A percentile compares a stretch with the other conserved stretches of the same genome.
Conservation (phyloP, 2,888 invertebrate genomes). For the Metallyticus violacea region DNA sequence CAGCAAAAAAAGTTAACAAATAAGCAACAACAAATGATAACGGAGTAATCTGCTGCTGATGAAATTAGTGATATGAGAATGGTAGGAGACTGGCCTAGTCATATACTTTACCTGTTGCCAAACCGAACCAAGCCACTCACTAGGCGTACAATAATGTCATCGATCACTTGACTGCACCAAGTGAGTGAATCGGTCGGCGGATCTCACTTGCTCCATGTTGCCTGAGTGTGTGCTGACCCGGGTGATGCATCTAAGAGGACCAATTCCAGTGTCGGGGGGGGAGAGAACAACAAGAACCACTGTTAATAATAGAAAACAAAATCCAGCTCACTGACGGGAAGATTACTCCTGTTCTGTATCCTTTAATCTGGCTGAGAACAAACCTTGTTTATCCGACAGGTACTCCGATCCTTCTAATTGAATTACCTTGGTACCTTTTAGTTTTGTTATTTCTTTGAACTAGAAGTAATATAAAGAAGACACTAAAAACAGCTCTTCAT, state of each 20-base stretch:
- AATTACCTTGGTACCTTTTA: background rate
- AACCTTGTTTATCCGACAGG: background rate
- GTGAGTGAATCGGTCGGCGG: slow-evolving; percentile 15
- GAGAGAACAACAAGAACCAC: slow-evolving; percentile 25
- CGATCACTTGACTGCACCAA: slow-evolving; percentile 12
- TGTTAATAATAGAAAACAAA: slow-evolving; percentile 20
- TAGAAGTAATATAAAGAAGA: background rate
- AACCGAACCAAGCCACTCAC: slow-evolving; percentile 26
- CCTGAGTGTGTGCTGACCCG: slow-evolving; percentile 6
- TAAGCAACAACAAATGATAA: background rate
- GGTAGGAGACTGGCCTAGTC: slow-evolving; percentile 47
- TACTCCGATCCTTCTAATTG: too few species aligned
- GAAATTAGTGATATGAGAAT: slow-evolving; percentile 3
- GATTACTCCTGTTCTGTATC: background rate
- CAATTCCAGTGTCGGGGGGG: slow-evolving; percentile 31
- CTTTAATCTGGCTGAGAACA: background rate
- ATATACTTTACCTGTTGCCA: slow-evolving; percentile 48
- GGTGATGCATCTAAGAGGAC: slow-evolving; percentile 32
- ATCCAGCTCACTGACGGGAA: slow-evolving; percentile 15
- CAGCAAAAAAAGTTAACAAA: background rate
- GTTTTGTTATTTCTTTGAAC: background rate
- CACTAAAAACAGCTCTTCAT: too few species aligned
- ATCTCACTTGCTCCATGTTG: slow-evolving; percentile 2
- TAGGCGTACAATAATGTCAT: slow-evolving; percentile 28
- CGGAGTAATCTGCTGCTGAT: slow-evolving; percentile 1